Conservation (phyloP, 2,113 vertebrate genomes). For the Phainopepla nitens region DNA sequence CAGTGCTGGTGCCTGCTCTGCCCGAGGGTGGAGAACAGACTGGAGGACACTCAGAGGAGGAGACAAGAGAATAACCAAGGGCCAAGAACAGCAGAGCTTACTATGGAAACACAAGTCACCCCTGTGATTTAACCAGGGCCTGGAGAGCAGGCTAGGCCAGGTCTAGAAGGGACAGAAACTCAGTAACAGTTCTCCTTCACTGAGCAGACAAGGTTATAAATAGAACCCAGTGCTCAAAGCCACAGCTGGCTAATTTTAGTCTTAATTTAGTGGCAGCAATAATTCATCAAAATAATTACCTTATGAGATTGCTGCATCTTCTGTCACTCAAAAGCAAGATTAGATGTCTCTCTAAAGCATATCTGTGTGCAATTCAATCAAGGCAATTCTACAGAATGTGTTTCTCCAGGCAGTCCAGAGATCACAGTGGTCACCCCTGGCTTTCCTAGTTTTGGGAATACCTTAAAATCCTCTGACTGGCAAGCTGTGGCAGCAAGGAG, state of each 20-base stretch:
- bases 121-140: neutral
- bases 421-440: neutral
- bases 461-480: neutral
- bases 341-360: neutral
- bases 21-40: fast-evolving
- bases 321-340: neutral
- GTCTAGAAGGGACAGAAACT: neutral
- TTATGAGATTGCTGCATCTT: neutral
- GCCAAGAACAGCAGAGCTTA: neutral
- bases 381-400: neutral
- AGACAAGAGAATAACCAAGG: neutral
- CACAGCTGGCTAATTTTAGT: neutral
- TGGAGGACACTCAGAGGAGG: neutral
- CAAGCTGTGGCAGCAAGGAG: neutral
- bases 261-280: neutral
- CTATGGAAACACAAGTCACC: neutral
- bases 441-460: neutral
- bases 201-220: neutral
- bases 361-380: neutral
- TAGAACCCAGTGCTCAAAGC: neutral
- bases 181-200: neutral
- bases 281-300: neutral
- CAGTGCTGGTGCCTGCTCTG: neutral
- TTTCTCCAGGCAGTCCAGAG: neutral
- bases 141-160: neutral